Evolutionary conservation across 1,140 invertebrate species (phyloP), one percentile per base, ranked within the genome.

Genomic region (Pararge aegeria): DNA sequence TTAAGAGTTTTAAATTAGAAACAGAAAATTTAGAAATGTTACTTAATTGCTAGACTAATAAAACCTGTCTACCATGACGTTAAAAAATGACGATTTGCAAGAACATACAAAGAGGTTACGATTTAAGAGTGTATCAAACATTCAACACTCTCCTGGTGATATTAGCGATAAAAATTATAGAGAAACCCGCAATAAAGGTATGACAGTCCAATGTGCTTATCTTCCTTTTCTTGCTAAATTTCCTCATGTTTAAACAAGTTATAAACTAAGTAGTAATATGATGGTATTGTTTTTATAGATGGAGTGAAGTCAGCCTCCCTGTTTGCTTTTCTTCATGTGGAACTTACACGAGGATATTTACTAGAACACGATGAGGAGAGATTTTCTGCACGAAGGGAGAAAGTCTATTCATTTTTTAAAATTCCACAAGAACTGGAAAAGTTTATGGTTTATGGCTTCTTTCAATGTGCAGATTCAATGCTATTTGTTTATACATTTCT

Each of bases 401-500:
- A 99, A 91, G 96, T 99, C 40, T 99, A 99, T 82, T 97, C 97
- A 0, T 99, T 99, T 87, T 95, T 99, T 89, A 96, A 96, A 91
- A 99, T 99, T 75, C 98, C 98, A 0, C 92, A 94, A 72, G 97
- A 99, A 89, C 90, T 97, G 16, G 96, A 97, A 80, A 96, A 96
- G 64, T 99, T 99, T 83, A 97, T 99, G 94, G 92, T 93, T 0
- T 99, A 98, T 93, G 98, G 98, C 34, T 98, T 99, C 80, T 95
- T 99, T 79, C 96, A 96, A 87, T 99, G 98, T 91, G 94, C 97
- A n/a, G 98, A 99, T 91, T 98, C 98, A 19, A 98, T 99, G 87
- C 92, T 99, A 42, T 99, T 98, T 92, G 94, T 99, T 34, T 99
- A 99, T 82, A 99, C 98, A 51, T 99, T 99, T 93, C 91, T 99